Conservation (phyloP, 2,888 invertebrate species). For the Piscicola geometra region DNA sequence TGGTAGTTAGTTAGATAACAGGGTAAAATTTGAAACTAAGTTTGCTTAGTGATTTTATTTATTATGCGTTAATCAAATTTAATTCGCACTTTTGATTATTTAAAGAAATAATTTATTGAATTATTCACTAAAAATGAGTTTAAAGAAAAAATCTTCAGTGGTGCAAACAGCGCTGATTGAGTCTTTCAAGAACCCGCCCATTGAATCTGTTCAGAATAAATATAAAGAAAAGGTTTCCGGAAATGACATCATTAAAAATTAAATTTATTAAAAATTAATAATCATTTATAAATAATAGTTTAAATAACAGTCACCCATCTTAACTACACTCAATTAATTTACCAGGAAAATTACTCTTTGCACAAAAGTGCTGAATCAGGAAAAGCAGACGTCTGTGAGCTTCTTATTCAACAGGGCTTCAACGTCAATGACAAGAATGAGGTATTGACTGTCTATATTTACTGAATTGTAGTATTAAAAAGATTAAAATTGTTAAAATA, state of each 20-base stretch:
- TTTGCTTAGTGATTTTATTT: background rate
- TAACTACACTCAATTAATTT: too few species aligned
- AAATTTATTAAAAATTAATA: background rate
- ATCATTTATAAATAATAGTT: background rate
- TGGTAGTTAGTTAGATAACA: background rate
- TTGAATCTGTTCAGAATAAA: too few species aligned
- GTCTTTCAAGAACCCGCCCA: too few species aligned
- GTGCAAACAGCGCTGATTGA: background rate
- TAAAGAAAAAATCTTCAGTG: background rate
- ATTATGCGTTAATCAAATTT: too few species aligned
- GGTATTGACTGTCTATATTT: too few species aligned
- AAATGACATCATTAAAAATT: too few species aligned
- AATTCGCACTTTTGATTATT: background rate
- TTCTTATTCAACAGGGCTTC: slow-evolving; percentile 58
- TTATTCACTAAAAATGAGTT: too few species aligned
- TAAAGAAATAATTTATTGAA: background rate
- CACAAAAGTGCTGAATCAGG: slow-evolving; percentile 62
- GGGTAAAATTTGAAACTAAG: background rate
- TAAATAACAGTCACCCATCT: too few species aligned
- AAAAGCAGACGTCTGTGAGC: slow-evolving; percentile 58
- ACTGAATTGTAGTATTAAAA: too few species aligned
- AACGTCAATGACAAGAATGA: slow-evolving; percentile 59
- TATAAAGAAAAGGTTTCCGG: too few species aligned
- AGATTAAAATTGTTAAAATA: background rate
- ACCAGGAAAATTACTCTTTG: too few species aligned